Conservation (phyloP, 2,797 vertebrate species). For the Sylvilagus floridanus region DNA sequence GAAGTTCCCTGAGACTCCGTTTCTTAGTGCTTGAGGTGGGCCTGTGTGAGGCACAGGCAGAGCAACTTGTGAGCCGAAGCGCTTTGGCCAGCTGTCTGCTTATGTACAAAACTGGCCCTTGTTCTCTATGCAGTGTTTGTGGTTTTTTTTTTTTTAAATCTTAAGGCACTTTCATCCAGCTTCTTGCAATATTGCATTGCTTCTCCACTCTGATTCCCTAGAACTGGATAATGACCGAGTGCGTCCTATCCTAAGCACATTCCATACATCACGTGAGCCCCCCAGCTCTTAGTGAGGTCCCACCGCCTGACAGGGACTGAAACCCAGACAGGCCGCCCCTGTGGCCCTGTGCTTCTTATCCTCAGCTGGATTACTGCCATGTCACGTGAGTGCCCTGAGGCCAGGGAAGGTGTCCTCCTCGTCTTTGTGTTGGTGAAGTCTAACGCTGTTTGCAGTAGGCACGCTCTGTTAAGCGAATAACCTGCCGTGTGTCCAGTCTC, state of each 20-base stretch:
- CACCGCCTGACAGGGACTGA: neutral
- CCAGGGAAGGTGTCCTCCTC: neutral
- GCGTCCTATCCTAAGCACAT: conserved; percentile 17
- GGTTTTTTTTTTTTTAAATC: neutral
- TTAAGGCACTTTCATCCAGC: neutral
- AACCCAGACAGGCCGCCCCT: neutral
- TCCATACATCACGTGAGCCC: neutral
- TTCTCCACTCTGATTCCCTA: conserved; percentile 7
- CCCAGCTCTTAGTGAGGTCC: neutral
- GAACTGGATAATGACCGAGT: neutral
- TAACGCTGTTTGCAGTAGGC: neutral
- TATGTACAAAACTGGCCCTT: neutral
- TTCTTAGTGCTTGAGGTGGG: neutral
- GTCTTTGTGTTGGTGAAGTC: neutral
- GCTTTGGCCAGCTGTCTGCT: neutral
- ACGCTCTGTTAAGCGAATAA: neutral
- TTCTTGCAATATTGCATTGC: neutral
- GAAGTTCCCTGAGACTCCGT: neutral
- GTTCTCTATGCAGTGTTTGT: neutral
- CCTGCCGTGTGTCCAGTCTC: neutral
- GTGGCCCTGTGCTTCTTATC: neutral
- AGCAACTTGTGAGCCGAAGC: neutral
- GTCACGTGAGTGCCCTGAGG: neutral
- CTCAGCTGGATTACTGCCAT: rapidly evolving
- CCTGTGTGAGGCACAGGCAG: neutral